Evolutionary conservation across 1,140 invertebrate genomes (phyloP), one percentile per base, ranked within the genome.

Genomic region (Meloidogyne exigua): DNA sequence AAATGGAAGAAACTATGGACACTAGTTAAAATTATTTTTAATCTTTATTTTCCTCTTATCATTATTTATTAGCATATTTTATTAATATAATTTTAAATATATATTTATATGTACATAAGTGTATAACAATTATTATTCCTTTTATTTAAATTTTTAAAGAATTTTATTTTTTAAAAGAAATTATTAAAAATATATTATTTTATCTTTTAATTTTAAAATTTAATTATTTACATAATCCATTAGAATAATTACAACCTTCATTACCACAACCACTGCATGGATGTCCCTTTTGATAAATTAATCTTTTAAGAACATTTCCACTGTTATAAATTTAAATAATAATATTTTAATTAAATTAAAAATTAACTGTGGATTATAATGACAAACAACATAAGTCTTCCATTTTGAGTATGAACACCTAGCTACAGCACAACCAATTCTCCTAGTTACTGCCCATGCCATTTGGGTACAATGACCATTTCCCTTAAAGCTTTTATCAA

Each of bases 1-100:
- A 80, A 39, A 21, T 28, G 18, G 80, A 81, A 70, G 80, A 81
- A 68, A 68, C 66, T 49, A 81, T 81, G 80, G 80, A 81, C 63
- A 79, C 67, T n/a, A 68, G 68, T 15, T 80, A 70, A 80, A 69
- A 21, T 42, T 67, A 12, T 42, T 42, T 42, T 1, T 5, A 42
- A 12, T 42, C 1, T 18, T 49, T 49, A 49, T 4, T 49, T 15
- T 18, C n/a, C n/a, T n/a, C n/a, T n/a, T n/a, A n/a, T n/a, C n/a
- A n/a, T n/a, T n/a, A n/a, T n/a, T n/a, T n/a, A n/a, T n/a, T n/a
- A n/a, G n/a, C n/a, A n/a, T n/a, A n/a, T n/a, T n/a, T n/a, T n/a
- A n/a, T n/a, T n/a, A n/a, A n/a, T n/a, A n/a, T n/a, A n/a, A n/a
- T n/a, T n/a, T n/a, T n/a, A n/a, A n/a, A n/a, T n/a, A n/a, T n/a